Base-by-base conservation (phyloP, 2,797 vertebrate genomes). In the Etheostoma nigrum region DNA sequence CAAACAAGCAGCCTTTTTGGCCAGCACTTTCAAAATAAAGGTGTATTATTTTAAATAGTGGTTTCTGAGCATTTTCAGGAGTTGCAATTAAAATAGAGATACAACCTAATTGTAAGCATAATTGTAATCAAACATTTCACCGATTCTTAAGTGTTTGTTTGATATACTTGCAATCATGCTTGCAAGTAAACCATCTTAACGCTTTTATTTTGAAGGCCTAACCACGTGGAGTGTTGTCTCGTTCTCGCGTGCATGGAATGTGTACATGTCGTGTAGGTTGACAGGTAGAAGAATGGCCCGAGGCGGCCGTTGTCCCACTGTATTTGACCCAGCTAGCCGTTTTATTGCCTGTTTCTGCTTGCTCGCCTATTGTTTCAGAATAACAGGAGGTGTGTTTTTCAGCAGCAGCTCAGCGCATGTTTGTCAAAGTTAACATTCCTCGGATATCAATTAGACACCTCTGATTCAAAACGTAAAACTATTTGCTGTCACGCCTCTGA, bases 131-230 rank as follows among this genome's bases (percentile, higher is more conserved):
- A 45, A 3, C 6, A 1, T 2, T 9, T 1, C 2, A 4, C 5
- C 1, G 0, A 4, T 33, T 45, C 1, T 10, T 12, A 40, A 4
- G 4, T 1, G 0, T 42, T 0, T 27, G 6, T 15, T 27, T 5
- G 2, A 16, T 9, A 0, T 10, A 19, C 4, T 2, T 19, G 13
- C 2, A 11, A 5, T 19, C 1, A 15, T 1, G 5, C 0, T 14
- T 4, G 0, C 18, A 5, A 5, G 1, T 0, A 5, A 47, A 62
- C 21, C 4, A 3, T 2, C 3, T 2, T 1, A 1, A 0, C 2
- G 12, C 21, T 71, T 78, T 86, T 82, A 81, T 80, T 88, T 66
- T 90, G 89, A 89, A 91, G 62, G 62, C 42, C 6, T 0, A 23
- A n/a, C 10, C 45, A 45, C 64, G 5, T 45, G 42, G 18, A 47